phyloP scores from a whole-genome alignment of 2,797 vertebrate species.

The Varecia variegata region DNA sequence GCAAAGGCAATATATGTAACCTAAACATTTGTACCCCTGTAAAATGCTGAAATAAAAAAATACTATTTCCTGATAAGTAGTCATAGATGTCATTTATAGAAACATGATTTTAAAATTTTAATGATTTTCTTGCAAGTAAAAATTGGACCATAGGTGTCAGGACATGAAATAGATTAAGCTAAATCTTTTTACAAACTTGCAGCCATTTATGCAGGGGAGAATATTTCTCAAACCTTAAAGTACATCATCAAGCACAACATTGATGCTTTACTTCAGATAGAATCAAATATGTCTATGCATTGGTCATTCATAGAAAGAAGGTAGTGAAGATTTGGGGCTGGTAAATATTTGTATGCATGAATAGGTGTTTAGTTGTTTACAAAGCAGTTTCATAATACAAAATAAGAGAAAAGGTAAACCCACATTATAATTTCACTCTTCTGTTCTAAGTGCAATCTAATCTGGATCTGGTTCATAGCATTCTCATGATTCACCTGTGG shows the following conservation, averaged over 20 bases:
- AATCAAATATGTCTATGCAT: neutral
- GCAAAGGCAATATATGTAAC: too few species aligned
- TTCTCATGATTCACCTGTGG: neutral
- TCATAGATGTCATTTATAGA: neutral
- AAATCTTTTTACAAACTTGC: neutral
- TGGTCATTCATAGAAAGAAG: neutral
- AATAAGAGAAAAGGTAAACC: neutral
- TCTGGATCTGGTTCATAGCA: neutral
- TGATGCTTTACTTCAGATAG: neutral
- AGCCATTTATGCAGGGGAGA: neutral
- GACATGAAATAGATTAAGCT: neutral
- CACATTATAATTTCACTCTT: neutral
- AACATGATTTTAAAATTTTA: neutral
- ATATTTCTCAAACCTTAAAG: neutral
- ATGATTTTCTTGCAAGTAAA: neutral
- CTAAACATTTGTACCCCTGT: too few species aligned
- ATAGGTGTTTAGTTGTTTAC: neutral
- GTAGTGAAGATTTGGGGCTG: neutral
- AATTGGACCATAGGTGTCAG: neutral
- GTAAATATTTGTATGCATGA: neutral
- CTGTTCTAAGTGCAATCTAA: neutral
- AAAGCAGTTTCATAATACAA: neutral
- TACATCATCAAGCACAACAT: neutral
- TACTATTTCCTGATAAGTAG: conserved; percentile 4
- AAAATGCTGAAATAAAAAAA: neutral